Base-by-base conservation (phyloP, 2,797 vertebrate genomes). In the Streptopelia turtur region DNA sequence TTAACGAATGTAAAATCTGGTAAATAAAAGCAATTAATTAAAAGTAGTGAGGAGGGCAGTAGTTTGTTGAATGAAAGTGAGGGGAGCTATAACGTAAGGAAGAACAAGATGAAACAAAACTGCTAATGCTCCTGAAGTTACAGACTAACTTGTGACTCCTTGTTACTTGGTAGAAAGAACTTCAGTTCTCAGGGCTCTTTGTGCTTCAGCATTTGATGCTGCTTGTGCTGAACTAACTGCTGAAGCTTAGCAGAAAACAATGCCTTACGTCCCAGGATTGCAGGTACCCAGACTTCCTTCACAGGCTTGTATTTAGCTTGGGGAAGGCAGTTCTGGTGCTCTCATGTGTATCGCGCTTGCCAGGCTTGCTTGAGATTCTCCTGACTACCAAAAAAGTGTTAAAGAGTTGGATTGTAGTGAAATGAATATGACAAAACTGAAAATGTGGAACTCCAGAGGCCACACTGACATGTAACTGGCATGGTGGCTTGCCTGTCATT, bases 1-100 rank as follows among this genome's bases (percentile, higher is more conserved):
- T 97, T 95, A 96, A 93, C 95, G 94, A 95, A 96, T 87, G 87
- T 83, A 72, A 95, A 96, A 95, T 76, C 93, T 94, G 80, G 31
- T 84, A 92, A 95, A 89, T 93, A 92, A 94, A 64, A 95, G 86
- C 79, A 94, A 96, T 96, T 95, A 95, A 97, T 95, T 96, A 90
- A 90, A 96, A 96, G 84, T 31, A 87, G 88, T 57, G 82, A 90
- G 59, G 52, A 90, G 72, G 45, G 45, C 24, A 82, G 86, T 83
- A 87, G 77, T 92, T 39, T 63, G 59, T 33, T 95, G 92, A 93
- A 89, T 63, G 64, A 84, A 96, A 95, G 91, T 57, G 61, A 95
- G 61, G 72, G 63, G 90, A 95, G 49, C 33, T 96, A 96, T 95
- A 91, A 86, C 63, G 20, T 81, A 86, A 94, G 87, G 60, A 92